Base-by-base conservation (phyloP, 2,888 invertebrate genomes). In the Parnassius apollo region DNA sequence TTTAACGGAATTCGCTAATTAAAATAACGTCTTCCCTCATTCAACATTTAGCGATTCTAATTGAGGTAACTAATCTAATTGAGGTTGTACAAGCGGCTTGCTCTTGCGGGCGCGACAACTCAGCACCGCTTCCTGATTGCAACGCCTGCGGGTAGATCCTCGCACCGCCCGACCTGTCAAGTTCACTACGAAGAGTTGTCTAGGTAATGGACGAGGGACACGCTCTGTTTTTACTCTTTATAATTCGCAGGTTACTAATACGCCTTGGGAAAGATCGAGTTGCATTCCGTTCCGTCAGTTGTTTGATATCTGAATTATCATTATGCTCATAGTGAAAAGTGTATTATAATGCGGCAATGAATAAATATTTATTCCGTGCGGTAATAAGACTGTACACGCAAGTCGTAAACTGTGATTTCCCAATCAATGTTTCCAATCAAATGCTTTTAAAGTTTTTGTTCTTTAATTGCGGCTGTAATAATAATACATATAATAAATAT, bases 121-220 rank as follows among this genome's bases (percentile, higher is more conserved):
- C 76, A 72, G 74, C 76, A 72, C 74, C 79, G 81, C 85, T 86
- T 86, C 86, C 86, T 86, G 78, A 84, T 85, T 82, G 84, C 77
- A 73, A 61, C 68, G 71, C 74, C 69, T 71, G 77, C 79, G 80
- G 82, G 78, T 77, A 75, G 77, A 73, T 74, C 73, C 74, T 69
- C 68, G 59, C 64, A 56, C 65, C 44, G 54, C 42, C 59, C 55
- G 46, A 59, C 52, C 73, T 73, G 74, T 77, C 78, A 73, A 71
- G 72, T 73, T 73, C 70, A 69, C 69, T 73, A 71, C 70, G 69
- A 70, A 76, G 73, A 72, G 71, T 67, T 75, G 71, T 63, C 59
- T 68, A 64, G 58, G 53, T 68, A 70, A 62, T 57, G 22, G 44
- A 53, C 54, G 51, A 55, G 35, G 50, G 54, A 49, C 52, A 56